A percentile compares a stretch with the other conserved stretches of the same genome.
phyloP scores from a whole-genome alignment of 1,140 invertebrate genomes.

The Acromyrmex echinatior region DNA sequence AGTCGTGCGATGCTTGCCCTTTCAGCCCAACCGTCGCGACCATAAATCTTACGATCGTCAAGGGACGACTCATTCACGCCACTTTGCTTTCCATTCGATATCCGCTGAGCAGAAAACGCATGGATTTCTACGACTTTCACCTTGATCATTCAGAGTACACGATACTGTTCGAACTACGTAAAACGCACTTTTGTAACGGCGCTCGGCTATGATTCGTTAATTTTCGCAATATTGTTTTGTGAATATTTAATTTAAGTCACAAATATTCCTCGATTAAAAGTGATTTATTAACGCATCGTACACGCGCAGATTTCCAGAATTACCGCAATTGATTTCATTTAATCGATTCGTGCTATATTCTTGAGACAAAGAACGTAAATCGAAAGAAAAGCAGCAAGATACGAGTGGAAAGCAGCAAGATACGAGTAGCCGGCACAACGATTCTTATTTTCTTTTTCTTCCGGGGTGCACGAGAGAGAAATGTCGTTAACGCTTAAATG shows the following conservation, averaged over 20 bases:
- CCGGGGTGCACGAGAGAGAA: slow-evolving; percentile 73
- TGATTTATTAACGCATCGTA: slow-evolving; percentile 30
- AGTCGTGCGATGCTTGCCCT: slow-evolving; percentile 73
- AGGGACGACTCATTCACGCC: slow-evolving; percentile 85
- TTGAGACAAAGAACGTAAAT: slow-evolving; percentile 51
- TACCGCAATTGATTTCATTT: slow-evolving; percentile 19
- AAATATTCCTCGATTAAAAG: not conserved
- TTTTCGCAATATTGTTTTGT: not conserved
- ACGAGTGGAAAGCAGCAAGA: slow-evolving; percentile 32
- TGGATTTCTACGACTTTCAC: slow-evolving; percentile 68
- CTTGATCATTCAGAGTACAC: slow-evolving; percentile 32
- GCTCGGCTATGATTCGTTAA: slow-evolving; percentile 8
- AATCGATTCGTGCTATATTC: slow-evolving; percentile 43
- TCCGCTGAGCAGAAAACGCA: slow-evolving; percentile 70
- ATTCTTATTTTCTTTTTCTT: slow-evolving; percentile 73
- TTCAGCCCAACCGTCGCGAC: slow-evolving; percentile 74
- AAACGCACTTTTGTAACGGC: not conserved
- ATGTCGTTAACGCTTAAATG: slow-evolving; percentile 85
- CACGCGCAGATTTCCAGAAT: not conserved
- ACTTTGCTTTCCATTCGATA: slow-evolving; percentile 83
- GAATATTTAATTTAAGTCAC: not conserved
- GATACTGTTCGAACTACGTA: not conserved
- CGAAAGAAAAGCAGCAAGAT: slow-evolving; percentile 45
- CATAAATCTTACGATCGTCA: slow-evolving; percentile 86
- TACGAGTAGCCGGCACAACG: slow-evolving; percentile 33